Conservation (phyloP, 2,888 invertebrate species). For the Ethmia dodecea region DNA sequence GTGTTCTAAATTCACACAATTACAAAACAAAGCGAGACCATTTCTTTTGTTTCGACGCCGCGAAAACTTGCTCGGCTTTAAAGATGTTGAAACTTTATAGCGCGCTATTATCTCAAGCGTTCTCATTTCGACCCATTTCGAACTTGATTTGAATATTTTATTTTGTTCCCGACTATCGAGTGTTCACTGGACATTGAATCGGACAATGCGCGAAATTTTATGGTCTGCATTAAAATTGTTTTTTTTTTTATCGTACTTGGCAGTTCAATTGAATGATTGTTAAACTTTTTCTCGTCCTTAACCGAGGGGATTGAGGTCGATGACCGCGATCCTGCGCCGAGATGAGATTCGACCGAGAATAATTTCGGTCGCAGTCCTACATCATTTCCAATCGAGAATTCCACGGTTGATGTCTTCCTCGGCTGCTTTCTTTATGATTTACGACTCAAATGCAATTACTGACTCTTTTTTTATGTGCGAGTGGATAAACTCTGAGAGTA, state of each 20-base stretch:
- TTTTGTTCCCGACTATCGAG: constrained; percentile 21
- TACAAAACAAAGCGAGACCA: constrained; percentile 20
- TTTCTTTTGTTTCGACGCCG: constrained; percentile 19
- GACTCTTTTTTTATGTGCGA: constrained; percentile 29
- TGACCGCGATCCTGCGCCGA: constrained; percentile 54
- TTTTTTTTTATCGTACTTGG: constrained; percentile 22
- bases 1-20: constrained; percentile 3
- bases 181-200: constrained; percentile 22
- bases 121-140: constrained; percentile 24
- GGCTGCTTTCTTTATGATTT: constrained; percentile 68
- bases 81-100: constrained; percentile 27
- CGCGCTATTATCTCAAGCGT: constrained; percentile 25
- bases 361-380: constrained; percentile 57
- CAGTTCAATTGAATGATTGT: constrained; percentile 42
- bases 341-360: constrained; percentile 63
- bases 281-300: constrained; percentile 43
- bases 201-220: constrained; percentile 32
- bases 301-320: constrained; percentile 43
- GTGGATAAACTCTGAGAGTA: constrained; percentile 3
- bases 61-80: constrained; percentile 18
- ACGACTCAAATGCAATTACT: constrained; percentile 45
- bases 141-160: constrained; percentile 23
- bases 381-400: constrained; percentile 64
- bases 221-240: constrained; percentile 29
- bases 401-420: constrained; percentile 66